Percentiles rank a stretch among this genome's conserved stretches.
Evolutionary conservation across 2,888 invertebrate species (phyloP).

Genomic region (Caprella mutica): DNA sequence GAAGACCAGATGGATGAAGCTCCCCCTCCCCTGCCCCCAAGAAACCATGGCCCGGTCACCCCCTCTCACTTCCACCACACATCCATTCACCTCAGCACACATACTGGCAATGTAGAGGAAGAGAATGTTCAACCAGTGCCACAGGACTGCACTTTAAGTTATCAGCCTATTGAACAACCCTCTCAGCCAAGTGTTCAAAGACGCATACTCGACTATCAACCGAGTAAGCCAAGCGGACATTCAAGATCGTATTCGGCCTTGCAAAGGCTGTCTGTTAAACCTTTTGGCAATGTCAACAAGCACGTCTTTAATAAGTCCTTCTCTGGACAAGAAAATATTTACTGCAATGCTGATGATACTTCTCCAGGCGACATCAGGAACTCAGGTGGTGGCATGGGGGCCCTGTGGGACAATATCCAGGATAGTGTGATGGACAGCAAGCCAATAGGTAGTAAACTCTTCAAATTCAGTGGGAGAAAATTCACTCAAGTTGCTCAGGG

Average conservation of each 20-base stretch:
- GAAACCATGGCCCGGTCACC: constrained; percentile 2
- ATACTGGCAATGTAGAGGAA: neutral
- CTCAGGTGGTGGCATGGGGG: neutral
- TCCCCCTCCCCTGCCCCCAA: constrained; percentile 1
- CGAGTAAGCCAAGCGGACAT: no score
- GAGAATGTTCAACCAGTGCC: no score
- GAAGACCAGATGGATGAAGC: neutral
- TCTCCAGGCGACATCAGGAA: neutral
- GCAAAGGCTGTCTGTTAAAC: no score
- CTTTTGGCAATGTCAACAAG: no score
- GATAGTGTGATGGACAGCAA: neutral
- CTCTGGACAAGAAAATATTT: neutral
- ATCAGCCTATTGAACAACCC: no score
- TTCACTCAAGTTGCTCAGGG: neutral
- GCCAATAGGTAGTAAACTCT: neutral
- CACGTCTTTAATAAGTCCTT: constrained; percentile 1
- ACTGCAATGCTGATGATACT: constrained; percentile 1
- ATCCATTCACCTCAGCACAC: neutral
- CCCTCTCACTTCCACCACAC: constrained; percentile 4
- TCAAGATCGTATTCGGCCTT: no score
- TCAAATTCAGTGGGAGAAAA: neutral
- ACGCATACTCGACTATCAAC: no score
- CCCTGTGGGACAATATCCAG: neutral
- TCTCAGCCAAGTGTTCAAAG: no score
- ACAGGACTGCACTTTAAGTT: no score